Percentiles rank a stretch among this genome's conserved stretches.
Conservation (phyloP, 2,888 invertebrate genomes). For the Eupithecia vulgata region DNA sequence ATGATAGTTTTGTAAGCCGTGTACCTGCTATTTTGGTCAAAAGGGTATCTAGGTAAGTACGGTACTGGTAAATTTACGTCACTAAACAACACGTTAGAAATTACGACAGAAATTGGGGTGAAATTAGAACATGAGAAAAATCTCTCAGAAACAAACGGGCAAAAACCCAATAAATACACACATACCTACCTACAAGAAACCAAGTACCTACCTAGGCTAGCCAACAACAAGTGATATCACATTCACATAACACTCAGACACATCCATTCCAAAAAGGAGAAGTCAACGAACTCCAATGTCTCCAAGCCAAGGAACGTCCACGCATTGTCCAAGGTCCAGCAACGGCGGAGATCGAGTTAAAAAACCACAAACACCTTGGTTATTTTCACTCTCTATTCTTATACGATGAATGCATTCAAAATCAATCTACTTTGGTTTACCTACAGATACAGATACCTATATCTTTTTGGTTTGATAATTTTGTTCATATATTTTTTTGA, state of each 20-base stretch:
- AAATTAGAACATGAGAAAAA: not conserved
- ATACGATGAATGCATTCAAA: too few species aligned
- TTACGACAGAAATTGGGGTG: not conserved
- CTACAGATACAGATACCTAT: too few species aligned
- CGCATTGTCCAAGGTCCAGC: not conserved
- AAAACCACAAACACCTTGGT: not conserved
- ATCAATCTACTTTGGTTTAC: too few species aligned
- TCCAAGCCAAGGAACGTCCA: not conserved
- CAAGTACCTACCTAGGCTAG: not conserved
- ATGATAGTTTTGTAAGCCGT: not conserved
- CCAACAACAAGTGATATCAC: not conserved
- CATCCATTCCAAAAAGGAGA: constrained; percentile 4
- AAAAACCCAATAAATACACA: not conserved
- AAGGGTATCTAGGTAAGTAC: not conserved
- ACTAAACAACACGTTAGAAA: not conserved
- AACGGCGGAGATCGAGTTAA: not conserved
- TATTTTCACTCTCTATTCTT: not conserved
- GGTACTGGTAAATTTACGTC: not conserved
- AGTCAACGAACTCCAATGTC: not conserved
- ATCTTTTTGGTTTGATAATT: too few species aligned
- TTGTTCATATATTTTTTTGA: too few species aligned
- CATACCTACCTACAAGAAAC: not conserved
- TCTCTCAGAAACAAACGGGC: not conserved
- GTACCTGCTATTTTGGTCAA: not conserved
- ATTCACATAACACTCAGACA: constrained; percentile 1